Base-by-base conservation (phyloP, 2,888 invertebrate genomes). In the Stegana nigrithorax region DNA sequence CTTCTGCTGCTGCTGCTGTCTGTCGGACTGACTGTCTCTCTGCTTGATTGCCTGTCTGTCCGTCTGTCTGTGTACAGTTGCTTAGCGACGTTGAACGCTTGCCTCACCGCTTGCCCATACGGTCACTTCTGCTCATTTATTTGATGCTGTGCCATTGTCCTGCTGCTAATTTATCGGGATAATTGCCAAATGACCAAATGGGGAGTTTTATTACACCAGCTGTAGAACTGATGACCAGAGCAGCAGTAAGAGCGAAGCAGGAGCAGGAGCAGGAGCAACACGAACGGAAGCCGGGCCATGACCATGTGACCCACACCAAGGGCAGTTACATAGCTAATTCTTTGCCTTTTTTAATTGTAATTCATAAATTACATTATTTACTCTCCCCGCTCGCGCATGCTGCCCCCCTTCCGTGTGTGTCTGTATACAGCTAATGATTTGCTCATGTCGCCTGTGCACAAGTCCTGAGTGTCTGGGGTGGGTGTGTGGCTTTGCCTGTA, bases 151-250 rank as follows among this genome's bases (percentile, higher is more conserved):
- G 62, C 62, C 68, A 65, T 67, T 68, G 65, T 68, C 64, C 59
- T 75, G 74, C 74, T 77, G 83, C 81, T 84, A 84, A 84, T 84
- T 82, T 82, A 83, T 84, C 78, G 82, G 80, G 81, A 82, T 84
- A 83, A 83, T 83, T 84, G 83, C 82, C 80, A 83, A 84, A 83
- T 83, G 83, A 83, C 82, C 82, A 82, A 81, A 82, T 80, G 83
- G 82, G 83, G 79, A 83, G 79, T 83, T 84, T 84, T 83, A 82
- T 83, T 82, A 80, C 81, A 75, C 73, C 72, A 75, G 72, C 75
- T 73, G 69, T 66, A 70, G 68, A 78, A 81, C 72, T 78, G 78
- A 80, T 80, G 81, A 80, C 73, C 72, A 70, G 74, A 76, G 76
- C 76, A 77, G 63, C 26, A 25, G 39, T 29, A 58, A 36, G 2